Evolutionary conservation across 2,888 invertebrate species (phyloP), one percentile per base, ranked within the genome.

Genomic region (Xestoiulus laeticollis): DNA sequence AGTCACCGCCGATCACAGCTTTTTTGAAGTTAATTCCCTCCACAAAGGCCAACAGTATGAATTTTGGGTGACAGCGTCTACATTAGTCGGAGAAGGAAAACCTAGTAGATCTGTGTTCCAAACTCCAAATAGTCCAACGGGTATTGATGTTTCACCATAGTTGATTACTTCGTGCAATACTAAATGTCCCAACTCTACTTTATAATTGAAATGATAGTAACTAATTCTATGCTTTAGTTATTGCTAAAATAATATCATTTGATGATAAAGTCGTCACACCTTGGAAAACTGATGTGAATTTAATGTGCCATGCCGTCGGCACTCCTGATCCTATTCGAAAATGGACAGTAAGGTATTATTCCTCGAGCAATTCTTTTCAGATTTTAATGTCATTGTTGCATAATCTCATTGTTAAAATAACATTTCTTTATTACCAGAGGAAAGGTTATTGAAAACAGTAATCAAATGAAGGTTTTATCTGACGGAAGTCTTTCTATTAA

Each of bases 21-120:
- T 68, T 78, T 90, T 90, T 88, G 89, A 91, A 86, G 89, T 91
- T n/a, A 89, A 89, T 8, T 90, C 90, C 32, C 90, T 92, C 33
- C 90, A 90, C 38, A 89, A 90, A 26, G 89, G 90, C 87, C 90
- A 91, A 14, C 89, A 91, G 53, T 98, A 97, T 91, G 96, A 97
- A 92, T 98, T 98, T 93, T 97, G 97, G 96, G 97, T 98, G 0
- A 97, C 97, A 5, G 98, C 98, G 78, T 97, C 96, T 89, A 98
- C 98, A 0, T 96, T 96, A 90, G 97, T 98, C 91, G 98, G 98
- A 0, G 98, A 98, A 93, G 98, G 98, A 59, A 96, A 96, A 92
- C 95, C 96, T 88, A 98, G 98, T 88, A 96, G 96, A 91, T 96
- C 48, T 4, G 88, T 89, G n/a, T 14, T 88, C 19, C 86, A 88